Base-by-base conservation (phyloP, 1,140 invertebrate genomes). In the Drosophila erecta region DNA sequence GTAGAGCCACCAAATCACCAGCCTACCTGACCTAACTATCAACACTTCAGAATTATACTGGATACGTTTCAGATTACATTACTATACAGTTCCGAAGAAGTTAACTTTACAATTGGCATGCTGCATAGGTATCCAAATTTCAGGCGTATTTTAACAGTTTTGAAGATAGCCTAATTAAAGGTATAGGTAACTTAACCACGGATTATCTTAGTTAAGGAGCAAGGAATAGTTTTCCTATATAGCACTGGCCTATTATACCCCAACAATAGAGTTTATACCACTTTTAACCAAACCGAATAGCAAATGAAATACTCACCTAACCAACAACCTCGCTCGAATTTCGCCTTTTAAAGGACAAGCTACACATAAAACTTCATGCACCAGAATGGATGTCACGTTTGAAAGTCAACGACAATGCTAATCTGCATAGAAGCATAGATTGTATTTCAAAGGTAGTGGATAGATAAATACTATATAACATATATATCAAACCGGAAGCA, bases 371-470 rank as follows among this genome's bases (percentile, higher is more conserved):
- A 81, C 93, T 94, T 53, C 95, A 95, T 15, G 95, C 94, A 49
- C 93, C 94, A 8, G 95, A 95, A 81, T 95, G 95, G 95, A 94
- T 94, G 38, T 92, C 93, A 60, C 93, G 93, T 79, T 92, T 95
- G 80, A 94, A 92, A 91, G 93, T 92, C 92, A 91, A 92, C 33
- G 94, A 94, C 35, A 93, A 93, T 59, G 72, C 93, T 12, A 92
- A 93, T 40, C 91, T 95, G 24, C 95, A 95, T 90, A 93, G 94
- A 70, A 95, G 95, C 61, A 95, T 94, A 51, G 95, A 95, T 89
- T 95, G 95, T 76, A 95, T 96, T 77, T 93, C 94, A 38, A 95
- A 95, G 85, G 94, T 95, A 70, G 90, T 93, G 57, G n/a, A 72
- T 55, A 50, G 55, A 59, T 53, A 20, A 59, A 22, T 71, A 53